Conservation (phyloP, 2,888 invertebrate species). For the Globia sparganii region DNA sequence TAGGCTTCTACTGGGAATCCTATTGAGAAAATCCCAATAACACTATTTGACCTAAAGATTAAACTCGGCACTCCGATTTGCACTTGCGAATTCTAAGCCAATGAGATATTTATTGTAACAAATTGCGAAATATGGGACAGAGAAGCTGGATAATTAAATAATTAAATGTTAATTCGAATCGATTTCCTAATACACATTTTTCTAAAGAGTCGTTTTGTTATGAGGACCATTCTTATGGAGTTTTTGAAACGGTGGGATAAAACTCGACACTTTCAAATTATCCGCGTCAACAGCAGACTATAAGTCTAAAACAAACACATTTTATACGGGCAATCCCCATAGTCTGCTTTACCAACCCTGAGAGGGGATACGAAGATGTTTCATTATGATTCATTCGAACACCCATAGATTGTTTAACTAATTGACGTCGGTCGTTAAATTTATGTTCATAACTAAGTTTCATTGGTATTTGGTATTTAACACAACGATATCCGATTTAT, state of each 20-base stretch:
- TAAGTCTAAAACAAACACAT: background rate
- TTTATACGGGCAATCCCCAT: background rate
- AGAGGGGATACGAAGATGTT: conserved; percentile 11
- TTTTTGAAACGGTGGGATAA: background rate
- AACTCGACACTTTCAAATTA: background rate
- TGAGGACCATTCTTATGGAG: background rate
- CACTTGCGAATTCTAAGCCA: background rate
- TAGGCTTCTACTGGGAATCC: background rate
- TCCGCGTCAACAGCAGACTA: background rate
- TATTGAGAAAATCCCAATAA: background rate
- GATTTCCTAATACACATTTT: background rate
- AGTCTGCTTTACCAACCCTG: background rate
- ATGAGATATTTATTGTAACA: too few species aligned
- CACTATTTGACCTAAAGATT: background rate
- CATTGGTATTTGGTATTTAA: too few species aligned
- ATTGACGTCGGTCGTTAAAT: background rate
- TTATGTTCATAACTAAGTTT: background rate
- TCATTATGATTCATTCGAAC: background rate
- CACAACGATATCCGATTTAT: too few species aligned
- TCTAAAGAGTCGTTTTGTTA: background rate
- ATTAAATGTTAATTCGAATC: background rate
- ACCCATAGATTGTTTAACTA: background rate
- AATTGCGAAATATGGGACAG: background rate
- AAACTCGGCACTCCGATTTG: background rate
- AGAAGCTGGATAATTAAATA: background rate